These are phyloP conservation scores for Himalopsyche kuldschensis DNA, from an alignment of 2,888 invertebrate genomes.

Conservation along the genomic window DNA sequence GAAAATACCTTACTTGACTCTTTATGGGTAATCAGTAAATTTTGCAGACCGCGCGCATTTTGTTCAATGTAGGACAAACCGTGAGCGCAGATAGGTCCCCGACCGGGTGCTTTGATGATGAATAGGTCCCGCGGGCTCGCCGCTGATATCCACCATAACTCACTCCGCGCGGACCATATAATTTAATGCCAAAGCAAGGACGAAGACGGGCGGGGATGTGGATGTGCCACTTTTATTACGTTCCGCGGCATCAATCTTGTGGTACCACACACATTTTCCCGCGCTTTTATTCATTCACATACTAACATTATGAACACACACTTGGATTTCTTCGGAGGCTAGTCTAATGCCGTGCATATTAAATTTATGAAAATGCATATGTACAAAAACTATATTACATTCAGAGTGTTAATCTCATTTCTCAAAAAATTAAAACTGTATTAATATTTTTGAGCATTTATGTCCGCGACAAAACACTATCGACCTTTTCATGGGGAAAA, in stretches of 20 bases:
- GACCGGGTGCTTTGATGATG: constrained; percentile 21
- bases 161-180: constrained; percentile 16
- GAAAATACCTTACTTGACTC: background rate
- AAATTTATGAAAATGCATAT: background rate
- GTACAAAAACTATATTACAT: too few relatives aligned
- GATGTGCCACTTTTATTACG: constrained; percentile 22
- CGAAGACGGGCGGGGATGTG: constrained; percentile 4
- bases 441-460: too few relatives aligned
- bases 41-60: background rate
- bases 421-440: too few relatives aligned
- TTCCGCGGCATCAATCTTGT: constrained; percentile 23
- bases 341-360: background rate
- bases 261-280: background rate
- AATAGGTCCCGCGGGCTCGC: constrained; percentile 25
- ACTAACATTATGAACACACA: background rate
- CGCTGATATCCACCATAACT: constrained; percentile 23
- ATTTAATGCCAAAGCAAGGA: constrained; percentile 28
- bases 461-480: too few relatives aligned
- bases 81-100: background rate
- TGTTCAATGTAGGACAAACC: background rate
- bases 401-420: too few relatives aligned
- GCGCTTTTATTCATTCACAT: background rate
- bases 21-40: background rate
- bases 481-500: too few relatives aligned
- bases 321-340: background rate